Evolutionary conservation across 2,888 invertebrate genomes (phyloP).

Genomic region (Aricia artaxerxes): DNA sequence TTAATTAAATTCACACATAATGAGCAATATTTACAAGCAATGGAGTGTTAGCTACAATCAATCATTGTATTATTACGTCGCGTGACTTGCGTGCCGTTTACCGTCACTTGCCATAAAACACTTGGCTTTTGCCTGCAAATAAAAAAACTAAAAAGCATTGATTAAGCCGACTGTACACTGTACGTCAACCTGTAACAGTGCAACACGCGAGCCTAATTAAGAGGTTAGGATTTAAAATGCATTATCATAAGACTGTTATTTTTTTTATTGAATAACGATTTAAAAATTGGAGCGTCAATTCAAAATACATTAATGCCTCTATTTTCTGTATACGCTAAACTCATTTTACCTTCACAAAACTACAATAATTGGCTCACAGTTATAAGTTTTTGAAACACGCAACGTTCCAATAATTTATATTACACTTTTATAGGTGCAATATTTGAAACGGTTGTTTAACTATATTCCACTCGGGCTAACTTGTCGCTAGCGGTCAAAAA

Average conservation of each 20-base stretch:
- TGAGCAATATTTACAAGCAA: constrained; percentile 48
- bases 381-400: too few relatives aligned
- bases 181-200: constrained; percentile 40
- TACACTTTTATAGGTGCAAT: too few relatives aligned
- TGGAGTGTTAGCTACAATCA: constrained; percentile 68
- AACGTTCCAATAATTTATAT: too few relatives aligned
- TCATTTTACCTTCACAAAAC: too few relatives aligned
- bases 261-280: too few relatives aligned
- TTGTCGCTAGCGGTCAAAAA: too few relatives aligned
- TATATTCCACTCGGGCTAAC: too few relatives aligned
- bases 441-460: too few relatives aligned
- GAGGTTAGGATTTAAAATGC: constrained; percentile 7
- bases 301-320: too few relatives aligned
- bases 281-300: too few relatives aligned
- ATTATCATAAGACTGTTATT: neutral
- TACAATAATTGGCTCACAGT: too few relatives aligned
- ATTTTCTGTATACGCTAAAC: too few relatives aligned
- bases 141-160: constrained; percentile 36
- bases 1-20: neutral
- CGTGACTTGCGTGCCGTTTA: constrained; percentile 60
- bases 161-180: constrained; percentile 38
- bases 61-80: constrained; percentile 67
- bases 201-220: constrained; percentile 44
- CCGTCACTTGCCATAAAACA: constrained; percentile 53
- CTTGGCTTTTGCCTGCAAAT: constrained; percentile 36